Evolutionary conservation across 2,113 vertebrate genomes (phyloP), one percentile per base, ranked within the genome.

Genomic region (Chamaetylas fuelleborni): DNA sequence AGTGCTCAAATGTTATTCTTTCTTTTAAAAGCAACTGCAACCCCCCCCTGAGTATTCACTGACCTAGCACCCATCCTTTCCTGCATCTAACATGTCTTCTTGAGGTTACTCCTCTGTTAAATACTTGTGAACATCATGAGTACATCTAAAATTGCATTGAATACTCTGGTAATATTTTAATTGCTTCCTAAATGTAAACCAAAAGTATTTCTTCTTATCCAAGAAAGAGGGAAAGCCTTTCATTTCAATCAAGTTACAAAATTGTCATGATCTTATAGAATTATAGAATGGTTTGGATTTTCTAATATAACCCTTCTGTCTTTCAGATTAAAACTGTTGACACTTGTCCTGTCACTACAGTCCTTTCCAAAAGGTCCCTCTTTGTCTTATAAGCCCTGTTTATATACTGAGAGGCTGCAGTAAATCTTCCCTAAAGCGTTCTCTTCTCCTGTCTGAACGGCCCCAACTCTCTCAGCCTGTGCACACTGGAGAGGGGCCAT

Each of bases 21-120:
- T 54, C 15, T 5, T 56, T 79, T 85, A 66, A 79, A n/a, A 88
- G 19, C 6, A 42, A 15, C 26, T 29, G 5, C 38, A 47, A 82
- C 23, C 5, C 0, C 0, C 0, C 12, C 2, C 2, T 57, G 26
- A 53, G 14, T 45, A 45, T 40, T 9, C 5, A 28, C 3, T 7
- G 34, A 60, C 5, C 2, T 54, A 33, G 2, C 4, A 48, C 9
- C 5, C 17, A 79, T 22, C 8, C 36, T 60, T 20, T 73, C 5
- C 38, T 43, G 22, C 31, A 23, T 57, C 18, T 4, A 4, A 57
- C 23, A 31, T 47, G 8, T 31, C 19, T 61, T 45, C 40, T 47
- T 25, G 15, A 81, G 31, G 20, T 40, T 33, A 34, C 28, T 83
- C 12, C 8, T 34, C 23, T 70, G 6, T 57, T 69, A 77, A 58